Base-by-base conservation (phyloP, 2,888 invertebrate genomes). In the Bhutanitis thaidina region DNA sequence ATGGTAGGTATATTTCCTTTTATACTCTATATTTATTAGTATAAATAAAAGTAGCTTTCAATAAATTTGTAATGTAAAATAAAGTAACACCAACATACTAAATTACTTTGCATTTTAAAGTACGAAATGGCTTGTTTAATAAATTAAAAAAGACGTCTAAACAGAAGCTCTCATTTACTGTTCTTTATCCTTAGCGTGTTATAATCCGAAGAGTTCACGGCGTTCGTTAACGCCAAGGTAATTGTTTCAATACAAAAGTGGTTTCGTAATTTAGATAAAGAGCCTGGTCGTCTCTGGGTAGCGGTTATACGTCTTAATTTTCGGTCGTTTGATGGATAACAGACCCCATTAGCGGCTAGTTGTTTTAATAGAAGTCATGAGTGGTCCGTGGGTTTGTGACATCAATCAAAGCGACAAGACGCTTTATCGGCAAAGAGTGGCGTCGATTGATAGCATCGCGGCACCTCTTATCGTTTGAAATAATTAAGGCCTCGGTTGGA, bases 341-440 rank as follows among this genome's bases (percentile, higher is more conserved):
- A 71, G 71, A 70, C 69, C 75, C 83, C 80, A 85, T 84, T 85
- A 84, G 72, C 66, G 74, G 64, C 64, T 67, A 67, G 72, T 74
- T 76, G 74, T 80, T 80, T 84, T 80, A 80, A 83, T 81, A 80
- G 64, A 64, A 65, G 66, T 69, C 65, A 57, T 78, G 77, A 82
- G 80, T 79, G 79, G 79, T 71, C 64, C 63, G 63, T 69, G 64
- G 70, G 74, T 75, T 71, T 71, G 61, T 76, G 75, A 71, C 74
- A 82, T 83, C 80, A 77, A 80, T 86, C 83, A 80, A 71, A 53
- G 55, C 53, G 68, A 66, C 69, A 68, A 68, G 64, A 58, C 65
- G 65, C 67, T 63, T 75, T 84, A 83, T 83, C 81, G 68, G 58
- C 68, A 65, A 69, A 71, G 73, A 77, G 73, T 82, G 80, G 77